Base-by-base conservation (phyloP, 2,888 invertebrate species). In the Antheraea assamensis region DNA sequence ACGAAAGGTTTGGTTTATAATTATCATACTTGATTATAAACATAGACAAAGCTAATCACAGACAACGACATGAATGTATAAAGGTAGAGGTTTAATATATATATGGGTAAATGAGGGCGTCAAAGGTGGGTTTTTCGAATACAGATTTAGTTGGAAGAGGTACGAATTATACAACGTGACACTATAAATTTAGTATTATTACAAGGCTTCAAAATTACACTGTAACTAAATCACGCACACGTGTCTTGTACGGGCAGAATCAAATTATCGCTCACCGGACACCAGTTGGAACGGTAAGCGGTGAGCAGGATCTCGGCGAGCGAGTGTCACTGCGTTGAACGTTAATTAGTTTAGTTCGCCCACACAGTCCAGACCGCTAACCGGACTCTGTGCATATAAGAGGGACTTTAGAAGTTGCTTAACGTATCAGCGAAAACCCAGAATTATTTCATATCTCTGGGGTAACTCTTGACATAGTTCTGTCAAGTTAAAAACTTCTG, bases 311-410 rank as follows among this genome's bases (percentile, higher is more conserved):
- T 85, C 85, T 86, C 73, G 77, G 78, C 77, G 17, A 81, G 82
- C 82, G 31, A 81, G 82, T 82, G 87, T 85, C 84, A 78, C 82
- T 80, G 80, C 83, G 83, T 83, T 86, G 85, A 84, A 83, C 76
- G 77, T 83, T 86, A 90, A 91, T 90, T 90, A 88, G 90, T 89
- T 90, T 89, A 90, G 90, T 90, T 90, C 80, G 80, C 74, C 80
- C 80, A 17, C 27, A 64, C 61, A n/a, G n/a, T 80, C 76, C 80
- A 76, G 78, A 80, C 84, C 84, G 78, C 83, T 35, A 89, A 52
- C 21, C n/a, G 24, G 24, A 58, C 58, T 13, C 13, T 58, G 10
- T 21, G n/a, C 24, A 24, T 10, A 13, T 13, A 10, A n/a, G 13
- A 24, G n/a, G 13, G 24, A 58, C 10, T 58, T 58, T 58, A 58